Conservation (phyloP, 2,888 invertebrate species). For the Leucoma salicis region DNA sequence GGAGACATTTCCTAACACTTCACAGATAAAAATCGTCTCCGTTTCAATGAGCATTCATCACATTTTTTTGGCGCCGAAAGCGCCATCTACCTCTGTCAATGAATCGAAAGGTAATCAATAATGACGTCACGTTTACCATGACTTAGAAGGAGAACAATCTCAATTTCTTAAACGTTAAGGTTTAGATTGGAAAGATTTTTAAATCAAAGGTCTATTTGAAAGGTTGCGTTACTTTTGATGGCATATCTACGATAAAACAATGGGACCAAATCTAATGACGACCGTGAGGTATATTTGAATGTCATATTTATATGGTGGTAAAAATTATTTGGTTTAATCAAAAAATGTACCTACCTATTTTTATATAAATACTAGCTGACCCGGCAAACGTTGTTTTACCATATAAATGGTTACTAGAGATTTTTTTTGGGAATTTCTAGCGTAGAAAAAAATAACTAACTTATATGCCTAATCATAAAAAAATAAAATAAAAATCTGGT, state of each 20-base stretch:
- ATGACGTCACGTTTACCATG: conserved; percentile 15
- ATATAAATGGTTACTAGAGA: too few species aligned
- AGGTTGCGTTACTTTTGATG: conserved; percentile 18
- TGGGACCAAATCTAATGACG: conserved; percentile 24
- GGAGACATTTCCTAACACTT: conserved; percentile 33
- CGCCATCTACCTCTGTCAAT: conserved; percentile 37
- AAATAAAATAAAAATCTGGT: too few species aligned
- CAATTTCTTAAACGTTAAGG: not conserved
- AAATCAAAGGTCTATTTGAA: not conserved
- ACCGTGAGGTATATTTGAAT: conserved; percentile 15
- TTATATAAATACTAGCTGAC: too few species aligned
- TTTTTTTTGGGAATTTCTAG: too few species aligned
- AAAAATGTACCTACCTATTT: too few species aligned
- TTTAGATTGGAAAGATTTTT: not conserved
- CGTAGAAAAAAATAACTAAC: too few species aligned
- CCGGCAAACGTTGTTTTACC: too few species aligned
- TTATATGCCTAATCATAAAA: too few species aligned
- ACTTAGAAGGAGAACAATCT: not conserved
- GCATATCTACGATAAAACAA: conserved; percentile 33
- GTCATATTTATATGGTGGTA: conserved; percentile 6
- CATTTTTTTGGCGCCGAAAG: conserved; percentile 27
- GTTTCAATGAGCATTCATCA: conserved; percentile 42
- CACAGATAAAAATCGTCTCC: conserved; percentile 31
- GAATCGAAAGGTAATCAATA: conserved; percentile 34
- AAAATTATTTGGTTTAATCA: not conserved